These are phyloP conservation scores for Callorhinus ursinus DNA, from an alignment of 2,113 vertebrate genomes.

Conservation along the genomic window DNA sequence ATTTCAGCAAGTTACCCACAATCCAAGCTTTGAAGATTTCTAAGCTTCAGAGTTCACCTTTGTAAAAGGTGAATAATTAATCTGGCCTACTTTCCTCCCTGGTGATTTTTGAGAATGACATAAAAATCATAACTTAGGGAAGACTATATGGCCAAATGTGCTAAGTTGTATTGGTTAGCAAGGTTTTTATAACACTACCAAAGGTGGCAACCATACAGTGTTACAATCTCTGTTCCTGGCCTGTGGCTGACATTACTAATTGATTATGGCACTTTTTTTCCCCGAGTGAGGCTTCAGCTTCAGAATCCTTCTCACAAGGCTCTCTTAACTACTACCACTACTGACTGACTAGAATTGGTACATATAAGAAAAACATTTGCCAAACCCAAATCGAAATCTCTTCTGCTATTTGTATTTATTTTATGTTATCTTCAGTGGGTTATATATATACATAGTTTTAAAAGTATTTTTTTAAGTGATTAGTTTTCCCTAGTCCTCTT, in stretches of 20 bases:
- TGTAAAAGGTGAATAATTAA: neutral
- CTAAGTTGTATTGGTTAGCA: neutral
- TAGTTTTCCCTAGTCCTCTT: neutral
- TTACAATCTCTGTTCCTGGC: neutral
- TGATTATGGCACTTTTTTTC: neutral
- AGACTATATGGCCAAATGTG: neutral
- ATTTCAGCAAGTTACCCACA: neutral
- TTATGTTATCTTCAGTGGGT: neutral
- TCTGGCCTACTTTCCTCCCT: neutral
- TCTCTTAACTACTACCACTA: neutral
- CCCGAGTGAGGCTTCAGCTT: neutral
- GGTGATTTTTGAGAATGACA: neutral
- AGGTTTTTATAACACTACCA: neutral
- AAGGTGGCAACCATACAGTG: neutral
- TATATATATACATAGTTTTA: neutral
- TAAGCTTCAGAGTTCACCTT: neutral
- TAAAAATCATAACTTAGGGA: neutral
- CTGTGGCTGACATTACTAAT: neutral
- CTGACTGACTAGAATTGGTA: neutral
- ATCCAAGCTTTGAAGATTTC: neutral
- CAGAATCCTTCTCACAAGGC: neutral
- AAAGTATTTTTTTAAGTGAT: neutral
- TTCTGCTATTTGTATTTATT: conserved; percentile 34
- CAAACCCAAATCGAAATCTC: neutral
- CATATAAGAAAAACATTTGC: neutral